Conservation (phyloP, 2,888 invertebrate genomes). For the Branchellion lobata region DNA sequence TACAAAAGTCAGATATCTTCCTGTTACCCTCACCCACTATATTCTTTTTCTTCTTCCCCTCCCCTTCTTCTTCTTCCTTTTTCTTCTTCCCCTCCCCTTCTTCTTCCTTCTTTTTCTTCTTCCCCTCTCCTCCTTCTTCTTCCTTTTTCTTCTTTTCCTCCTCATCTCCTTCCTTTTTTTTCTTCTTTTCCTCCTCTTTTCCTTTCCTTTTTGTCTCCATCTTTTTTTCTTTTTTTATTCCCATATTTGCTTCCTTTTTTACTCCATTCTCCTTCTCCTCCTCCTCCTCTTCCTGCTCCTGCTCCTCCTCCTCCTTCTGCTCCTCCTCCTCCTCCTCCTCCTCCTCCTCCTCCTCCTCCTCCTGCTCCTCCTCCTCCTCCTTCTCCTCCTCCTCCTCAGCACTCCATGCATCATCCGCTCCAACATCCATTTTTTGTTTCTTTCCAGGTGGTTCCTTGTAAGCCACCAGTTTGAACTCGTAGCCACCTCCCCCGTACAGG, state of each 20-base stretch:
- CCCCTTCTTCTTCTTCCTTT: background rate
- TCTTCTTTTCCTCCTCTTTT: background rate
- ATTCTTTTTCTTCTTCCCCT: background rate
- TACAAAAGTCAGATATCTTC: no score
- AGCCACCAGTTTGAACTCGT: background rate
- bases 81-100: background rate
- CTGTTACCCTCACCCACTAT: background rate
- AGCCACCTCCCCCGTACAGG: background rate
- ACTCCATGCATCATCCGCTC: no score
- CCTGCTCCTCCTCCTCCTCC: background rate
- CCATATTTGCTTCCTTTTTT: no score
- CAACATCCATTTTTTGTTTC: background rate
- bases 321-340: background rate
- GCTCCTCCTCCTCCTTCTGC: no score
- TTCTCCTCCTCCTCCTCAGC: no score
- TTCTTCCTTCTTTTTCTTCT: background rate
- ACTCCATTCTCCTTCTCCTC: no score
- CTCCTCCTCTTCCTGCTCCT: no score
- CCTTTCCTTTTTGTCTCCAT: background rate
- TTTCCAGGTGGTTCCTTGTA: background rate
- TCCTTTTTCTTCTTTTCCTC: background rate
- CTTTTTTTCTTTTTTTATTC: no score
- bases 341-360: background rate
- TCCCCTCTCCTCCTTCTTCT: slow-evolving; percentile 1
- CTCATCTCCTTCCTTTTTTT: background rate